phyloP scores from a whole-genome alignment of 1,140 invertebrate species.

The Camponotus vicinus region DNA sequence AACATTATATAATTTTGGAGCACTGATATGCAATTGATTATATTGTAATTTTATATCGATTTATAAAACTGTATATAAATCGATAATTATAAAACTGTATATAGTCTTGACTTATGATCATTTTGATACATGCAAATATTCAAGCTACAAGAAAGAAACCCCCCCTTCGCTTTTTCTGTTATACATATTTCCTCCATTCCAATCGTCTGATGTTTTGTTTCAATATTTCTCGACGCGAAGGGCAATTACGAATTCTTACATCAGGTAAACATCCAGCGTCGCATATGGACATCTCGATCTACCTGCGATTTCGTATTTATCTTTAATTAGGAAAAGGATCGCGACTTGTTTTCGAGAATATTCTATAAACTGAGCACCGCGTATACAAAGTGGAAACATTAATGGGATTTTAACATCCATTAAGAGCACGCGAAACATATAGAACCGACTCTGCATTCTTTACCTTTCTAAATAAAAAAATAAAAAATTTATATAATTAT shows the following conservation, averaged over 20 bases:
- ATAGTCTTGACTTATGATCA: neutral
- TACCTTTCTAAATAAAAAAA: neutral
- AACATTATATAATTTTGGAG: neutral
- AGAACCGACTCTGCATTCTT: slow-evolving; percentile 1
- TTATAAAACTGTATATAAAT: too few relatives aligned
- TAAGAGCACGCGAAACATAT: slow-evolving; percentile 45
- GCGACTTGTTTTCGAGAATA: neutral
- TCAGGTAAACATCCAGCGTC: slow-evolving; percentile 11
- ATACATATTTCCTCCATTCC: neutral
- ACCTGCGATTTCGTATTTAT: slow-evolving; percentile 32
- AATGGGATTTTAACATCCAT: slow-evolving; percentile 56
- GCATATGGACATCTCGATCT: slow-evolving; percentile 21
- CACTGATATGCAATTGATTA: neutral
- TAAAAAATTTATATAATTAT: neutral
- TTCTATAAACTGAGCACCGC: slow-evolving; percentile 18
- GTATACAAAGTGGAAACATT: slow-evolving; percentile 53
- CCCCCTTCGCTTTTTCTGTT: neutral
- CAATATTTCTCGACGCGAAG: slow-evolving; percentile 41
- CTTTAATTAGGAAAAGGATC: slow-evolving; percentile 62
- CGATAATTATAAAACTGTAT: too few relatives aligned
- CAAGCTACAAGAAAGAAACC: neutral
- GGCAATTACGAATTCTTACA: slow-evolving; percentile 57
- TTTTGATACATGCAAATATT: slow-evolving; percentile 29
- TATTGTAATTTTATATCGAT: neutral
- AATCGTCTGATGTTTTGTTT: slow-evolving; percentile 18